A percentile compares a stretch with the other conserved stretches of the same genome.
Evolutionary conservation across 1,140 invertebrate genomes (phyloP).

Genomic region (Aphidius ervi): DNA sequence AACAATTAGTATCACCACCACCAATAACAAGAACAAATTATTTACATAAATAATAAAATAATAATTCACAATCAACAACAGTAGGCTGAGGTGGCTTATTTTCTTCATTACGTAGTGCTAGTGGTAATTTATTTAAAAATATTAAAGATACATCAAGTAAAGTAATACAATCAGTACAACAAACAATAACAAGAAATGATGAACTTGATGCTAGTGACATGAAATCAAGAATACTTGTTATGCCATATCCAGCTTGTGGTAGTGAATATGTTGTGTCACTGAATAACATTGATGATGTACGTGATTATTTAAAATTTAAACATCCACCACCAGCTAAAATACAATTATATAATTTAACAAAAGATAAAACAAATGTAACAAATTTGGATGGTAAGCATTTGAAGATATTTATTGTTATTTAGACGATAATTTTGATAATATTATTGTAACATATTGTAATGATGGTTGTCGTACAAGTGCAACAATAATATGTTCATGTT

Average conservation of each 20-base stretch:
- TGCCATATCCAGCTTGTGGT: slow-evolving; percentile 92
- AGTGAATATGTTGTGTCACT: slow-evolving; percentile 89
- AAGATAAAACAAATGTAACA: slow-evolving; percentile 51
- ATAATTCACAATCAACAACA: neutral
- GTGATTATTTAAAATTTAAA: slow-evolving; percentile 67
- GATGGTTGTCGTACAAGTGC: slow-evolving; percentile 81
- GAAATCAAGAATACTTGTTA: slow-evolving; percentile 82
- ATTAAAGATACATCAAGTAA: slow-evolving; percentile 93
- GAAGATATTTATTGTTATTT: slow-evolving; percentile 86
- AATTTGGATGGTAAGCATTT: slow-evolving; percentile 56
- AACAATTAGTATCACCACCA: slow-evolving; percentile 39
- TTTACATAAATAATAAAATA: slow-evolving; percentile 31
- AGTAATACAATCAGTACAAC: slow-evolving; percentile 94
- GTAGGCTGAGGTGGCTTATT: slow-evolving; percentile 65
- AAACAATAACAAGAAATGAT: slow-evolving; percentile 75
- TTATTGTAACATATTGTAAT: slow-evolving; percentile 82
- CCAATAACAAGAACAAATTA: slow-evolving; percentile 22
- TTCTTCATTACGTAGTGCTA: slow-evolving; percentile 77
- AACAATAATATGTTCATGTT: slow-evolving; percentile 74
- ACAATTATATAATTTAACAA: slow-evolving; percentile 77
- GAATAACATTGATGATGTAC: slow-evolving; percentile 90
- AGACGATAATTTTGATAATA: slow-evolving; percentile 72
- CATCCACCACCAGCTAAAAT: slow-evolving; percentile 70
- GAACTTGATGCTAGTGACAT: slow-evolving; percentile 89
- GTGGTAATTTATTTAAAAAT: slow-evolving; percentile 86